phyloP scores from a whole-genome alignment of 2,113 vertebrate species.

The Marcusenius ussheri region DNA sequence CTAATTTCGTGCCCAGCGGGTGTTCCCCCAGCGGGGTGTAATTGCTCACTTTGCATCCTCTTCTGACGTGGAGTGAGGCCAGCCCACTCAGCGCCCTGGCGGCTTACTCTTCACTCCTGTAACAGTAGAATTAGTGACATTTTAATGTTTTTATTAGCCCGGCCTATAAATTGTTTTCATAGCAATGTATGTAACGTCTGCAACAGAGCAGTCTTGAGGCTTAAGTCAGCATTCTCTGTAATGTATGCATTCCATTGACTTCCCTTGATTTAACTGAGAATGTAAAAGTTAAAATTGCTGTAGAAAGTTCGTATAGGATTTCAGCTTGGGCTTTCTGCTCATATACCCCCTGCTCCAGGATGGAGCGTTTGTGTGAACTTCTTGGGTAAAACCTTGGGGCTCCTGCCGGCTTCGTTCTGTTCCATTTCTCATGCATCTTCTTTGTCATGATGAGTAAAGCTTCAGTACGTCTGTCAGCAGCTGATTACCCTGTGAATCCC shows the following conservation, averaged over 20 bases:
- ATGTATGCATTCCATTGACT: background rate
- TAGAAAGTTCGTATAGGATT: background rate
- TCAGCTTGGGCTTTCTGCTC: background rate
- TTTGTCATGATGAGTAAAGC: background rate
- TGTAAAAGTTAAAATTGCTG: background rate
- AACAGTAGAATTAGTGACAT: background rate
- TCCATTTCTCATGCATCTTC: background rate
- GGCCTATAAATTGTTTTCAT: background rate
- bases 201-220: background rate
- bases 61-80: background rate
- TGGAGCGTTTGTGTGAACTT: background rate
- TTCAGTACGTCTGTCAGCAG: background rate
- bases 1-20: constrained; percentile 7
- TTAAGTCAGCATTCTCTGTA: background rate
- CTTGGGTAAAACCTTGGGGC: background rate
- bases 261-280: background rate
- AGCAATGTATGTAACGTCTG: background rate
- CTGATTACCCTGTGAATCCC: background rate
- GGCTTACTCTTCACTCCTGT: background rate
- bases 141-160: background rate
- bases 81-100: background rate
- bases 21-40: background rate
- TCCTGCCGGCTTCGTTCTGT: background rate
- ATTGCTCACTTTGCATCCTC: constrained; percentile 3
- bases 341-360: background rate